Evolutionary conservation across 1,140 invertebrate species (phyloP), one percentile per base, ranked within the genome.

Genomic region (Tetraneura akinire): DNA sequence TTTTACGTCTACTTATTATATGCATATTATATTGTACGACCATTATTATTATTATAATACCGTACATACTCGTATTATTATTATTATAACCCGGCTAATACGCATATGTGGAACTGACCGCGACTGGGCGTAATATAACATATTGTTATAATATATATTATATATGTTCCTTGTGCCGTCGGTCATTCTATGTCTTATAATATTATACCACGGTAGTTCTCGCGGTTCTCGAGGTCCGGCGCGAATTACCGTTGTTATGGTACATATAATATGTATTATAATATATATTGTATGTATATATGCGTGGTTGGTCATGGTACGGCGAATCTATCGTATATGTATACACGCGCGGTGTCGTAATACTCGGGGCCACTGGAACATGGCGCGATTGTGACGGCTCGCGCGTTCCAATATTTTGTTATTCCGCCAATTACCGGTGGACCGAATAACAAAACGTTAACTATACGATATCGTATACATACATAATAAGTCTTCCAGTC

Each of bases 381-480:
- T n/a, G n/a, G n/a, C 37, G 71, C 71, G 32, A 32, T 23, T 14
- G 47, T n/a, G n/a, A 21, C 66, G 23, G 47, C 71, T 42, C 32
- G 71, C 71, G 51, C 71, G 71, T 76, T 74, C 71, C 71, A 55
- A 74, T 74, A 74, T 74, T 55, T 55, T 55, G 49, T 74, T 74
- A 74, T 74, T 55, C 71, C 71, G 32, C 71, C 71, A 74, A 74
- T 74, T 74, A 74, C 29, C 71, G 47, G 49, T 74, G 49, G 51
- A 51, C 68, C 68, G 68, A 71, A 71, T 29, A 51, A 71, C 9
- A 26, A 47, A 37, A 68, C 16, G 21, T 47, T 47, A 47, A 68
- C 21, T 47, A 9, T 21, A 18, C n/a, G n/a, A 62, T 32, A 37
- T n/a, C 64, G 32, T 6, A 14, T n/a, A 2, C 4, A 11, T 64